Evolutionary conservation across 1,140 invertebrate genomes (phyloP), one percentile per base, ranked within the genome.

Genomic region (Calephelis nemesis): DNA sequence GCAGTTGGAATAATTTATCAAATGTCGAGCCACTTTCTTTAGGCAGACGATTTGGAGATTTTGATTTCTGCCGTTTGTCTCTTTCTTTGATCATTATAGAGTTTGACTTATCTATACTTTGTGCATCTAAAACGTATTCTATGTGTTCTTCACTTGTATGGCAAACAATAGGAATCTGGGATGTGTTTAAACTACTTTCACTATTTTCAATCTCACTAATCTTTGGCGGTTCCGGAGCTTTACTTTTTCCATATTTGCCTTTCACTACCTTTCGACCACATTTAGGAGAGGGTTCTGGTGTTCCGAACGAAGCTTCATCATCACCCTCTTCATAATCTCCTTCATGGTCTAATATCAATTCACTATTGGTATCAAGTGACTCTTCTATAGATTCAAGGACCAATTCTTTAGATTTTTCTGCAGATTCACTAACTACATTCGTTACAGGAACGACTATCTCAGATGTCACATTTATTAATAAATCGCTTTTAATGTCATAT

Each of bases 251-350:
- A 72, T 91, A 87, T 82, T 87, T 90, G 8, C 85, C 86, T 78
- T 85, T 91, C 7, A 72, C 62, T 7, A 74, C 50, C 81, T 90
- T 92, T 77, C 78, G 83, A 67, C 76, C 82, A 67, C 67, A 74
- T 72, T 85, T 87, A 11, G 92, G 92, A 0, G 91, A 92, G 74
- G 87, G 82, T 67, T 85, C 85, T 13, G 91, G 92, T n/a, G 92
- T 92, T n/a, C 83, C 86, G 73, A 90, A 92, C 62, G 90, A 91
- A 8, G 82, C 84, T 75, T 92, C 91, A 71, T 88, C 85, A 50
- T 88, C 83, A 67, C 85, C 88, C 58, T 88, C 89, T 13, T 75
- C 71, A 12, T 82, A 82, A 73, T 89, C 74, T 52, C 76, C 77
- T 42, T 86, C 83, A 70, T 74, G 76, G 50, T 70, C 47, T n/a